Conservation (phyloP, 2,113 vertebrate genomes). For the Brachypodius melanocephalos region DNA sequence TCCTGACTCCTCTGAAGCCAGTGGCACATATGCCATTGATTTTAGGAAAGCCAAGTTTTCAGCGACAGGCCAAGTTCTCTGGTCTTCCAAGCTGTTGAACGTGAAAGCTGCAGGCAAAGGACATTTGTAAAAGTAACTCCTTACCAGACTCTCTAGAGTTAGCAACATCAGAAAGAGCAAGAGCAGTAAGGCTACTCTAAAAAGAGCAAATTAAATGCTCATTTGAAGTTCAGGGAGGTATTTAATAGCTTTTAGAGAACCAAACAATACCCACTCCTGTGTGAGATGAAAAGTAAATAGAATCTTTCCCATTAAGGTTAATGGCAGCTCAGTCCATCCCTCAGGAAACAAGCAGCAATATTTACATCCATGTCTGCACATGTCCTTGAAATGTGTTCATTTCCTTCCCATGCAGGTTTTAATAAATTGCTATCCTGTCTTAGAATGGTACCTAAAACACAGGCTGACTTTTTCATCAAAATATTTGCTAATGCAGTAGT, state of each 20-base stretch:
- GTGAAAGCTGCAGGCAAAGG: background rate
- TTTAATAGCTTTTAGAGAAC: background rate
- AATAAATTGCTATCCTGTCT: background rate
- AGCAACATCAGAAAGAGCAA: background rate
- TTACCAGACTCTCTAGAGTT: background rate
- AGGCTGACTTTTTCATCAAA: background rate
- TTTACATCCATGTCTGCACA: background rate
- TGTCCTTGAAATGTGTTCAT: background rate
- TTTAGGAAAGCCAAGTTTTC: background rate
- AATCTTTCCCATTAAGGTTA: background rate
- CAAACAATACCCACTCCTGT: background rate
- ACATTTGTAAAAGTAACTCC: background rate
- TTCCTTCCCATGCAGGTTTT: background rate
- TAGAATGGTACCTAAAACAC: background rate
- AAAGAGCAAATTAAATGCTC: background rate
- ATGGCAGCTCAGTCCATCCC: background rate
- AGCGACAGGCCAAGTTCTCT: rapidly evolving
- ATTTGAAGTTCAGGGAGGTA: background rate
- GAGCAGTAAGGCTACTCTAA: background rate
- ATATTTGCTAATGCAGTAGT: background rate
- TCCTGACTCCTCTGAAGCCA: background rate
- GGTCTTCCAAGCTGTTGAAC: background rate
- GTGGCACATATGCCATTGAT: background rate
- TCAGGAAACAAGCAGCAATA: background rate
- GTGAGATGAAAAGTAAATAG: background rate